These are phyloP conservation scores for Sclerurus mexicanus DNA, from an alignment of 2,113 vertebrate genomes.

Conservation along the genomic window DNA sequence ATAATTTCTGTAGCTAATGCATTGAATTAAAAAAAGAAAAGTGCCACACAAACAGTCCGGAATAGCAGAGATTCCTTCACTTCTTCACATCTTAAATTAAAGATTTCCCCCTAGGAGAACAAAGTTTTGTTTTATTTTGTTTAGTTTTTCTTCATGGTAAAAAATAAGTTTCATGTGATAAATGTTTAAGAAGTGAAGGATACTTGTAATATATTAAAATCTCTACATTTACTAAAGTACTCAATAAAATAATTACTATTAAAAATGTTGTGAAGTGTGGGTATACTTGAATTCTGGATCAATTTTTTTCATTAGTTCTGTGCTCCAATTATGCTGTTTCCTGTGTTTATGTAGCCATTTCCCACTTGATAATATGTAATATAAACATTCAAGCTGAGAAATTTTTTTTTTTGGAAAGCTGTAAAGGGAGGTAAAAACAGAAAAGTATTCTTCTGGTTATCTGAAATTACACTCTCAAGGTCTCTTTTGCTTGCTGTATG, in stretches of 20 bases:
- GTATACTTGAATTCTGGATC: neutral
- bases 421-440: neutral
- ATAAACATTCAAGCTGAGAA: conserved; percentile 46
- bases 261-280: neutral
- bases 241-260: neutral
- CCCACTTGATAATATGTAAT: conserved; percentile 54
- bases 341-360: conserved; percentile 65
- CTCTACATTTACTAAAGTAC: neutral
- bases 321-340: conserved; percentile 52
- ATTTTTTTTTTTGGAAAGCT: neutral
- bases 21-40: neutral
- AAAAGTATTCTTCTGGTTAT: neutral
- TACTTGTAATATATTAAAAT: conserved; percentile 22
- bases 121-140: neutral
- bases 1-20: neutral
- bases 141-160: neutral
- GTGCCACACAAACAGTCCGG: neutral
- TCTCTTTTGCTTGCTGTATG: neutral
- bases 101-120: neutral
- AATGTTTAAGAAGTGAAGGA: conserved; percentile 11
- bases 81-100: neutral
- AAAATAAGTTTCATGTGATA: neutral
- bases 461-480: neutral
- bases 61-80: neutral
- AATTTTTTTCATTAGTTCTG: conserved; percentile 4